Evolutionary conservation across 2,888 invertebrate genomes (phyloP), one percentile per base, ranked within the genome.

Genomic region (Drosophila putrida): DNA sequence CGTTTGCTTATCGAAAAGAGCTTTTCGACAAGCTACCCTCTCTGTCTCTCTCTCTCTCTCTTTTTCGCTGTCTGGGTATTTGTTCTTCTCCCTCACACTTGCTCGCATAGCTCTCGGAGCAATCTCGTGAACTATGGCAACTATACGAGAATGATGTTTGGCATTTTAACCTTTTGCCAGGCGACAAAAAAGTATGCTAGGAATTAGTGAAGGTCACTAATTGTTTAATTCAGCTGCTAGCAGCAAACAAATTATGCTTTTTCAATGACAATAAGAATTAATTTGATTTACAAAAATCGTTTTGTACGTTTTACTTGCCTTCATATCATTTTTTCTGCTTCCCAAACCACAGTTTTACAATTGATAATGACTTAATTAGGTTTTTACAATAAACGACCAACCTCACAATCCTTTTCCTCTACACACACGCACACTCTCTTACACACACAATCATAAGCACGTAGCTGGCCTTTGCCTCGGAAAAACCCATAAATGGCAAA

Each of bases 321-420:
- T 20, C 20, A 20, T 2, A 20, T 20, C 20, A 20, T 20, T 20
- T 20, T 20, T 20, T 20, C 51, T 55, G 46, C n/a, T 31, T 3
- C 58, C 5, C 11, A 4, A 41, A 38, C 25, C 55, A 53, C 55
- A 63, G 63, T 63, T 57, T 51, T 50, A 68, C 73, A 77, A 85
- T 85, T 88, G 81, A 82, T 86, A 86, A 85, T 82, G 77, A 74
- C 88, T 82, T 88, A 82, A 85, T 85, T 85, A 82, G 77, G 73
- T 75, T 84, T 84, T 76, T 58, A 70, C 71, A 64, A 79, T 81
- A 69, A 73, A 62, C 68, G 74, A 61, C 62, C 27, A 43, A 36
- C n/a, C 41, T 47, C 62, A 31, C 10, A 63, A 59, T 41, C 75
- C 69, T 55, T 63, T 68, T 35, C 47, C 2, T 20, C 15, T 9